phyloP scores from a whole-genome alignment of 2,888 invertebrate genomes.

The Agriopis leucophaearia region DNA sequence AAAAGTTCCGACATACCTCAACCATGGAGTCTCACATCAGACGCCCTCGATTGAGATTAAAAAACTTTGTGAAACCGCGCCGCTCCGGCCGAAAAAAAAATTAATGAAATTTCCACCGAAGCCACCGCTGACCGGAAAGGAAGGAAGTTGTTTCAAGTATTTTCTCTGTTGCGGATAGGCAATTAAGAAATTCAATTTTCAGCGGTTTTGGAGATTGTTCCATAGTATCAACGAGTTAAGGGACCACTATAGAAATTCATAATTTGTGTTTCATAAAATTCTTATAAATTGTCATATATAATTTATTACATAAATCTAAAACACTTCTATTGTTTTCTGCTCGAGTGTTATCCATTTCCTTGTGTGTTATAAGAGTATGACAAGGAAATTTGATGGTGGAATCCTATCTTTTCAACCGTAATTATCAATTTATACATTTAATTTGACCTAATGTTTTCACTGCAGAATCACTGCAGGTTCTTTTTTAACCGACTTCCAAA shows the following conservation, averaged over 20 bases:
- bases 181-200: constrained; percentile 78
- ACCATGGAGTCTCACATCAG: constrained; percentile 37
- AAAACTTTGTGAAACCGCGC: constrained; percentile 72
- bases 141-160: constrained; percentile 73
- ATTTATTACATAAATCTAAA: too few species aligned
- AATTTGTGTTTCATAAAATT: not conserved
- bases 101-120: constrained; percentile 76
- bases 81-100: constrained; percentile 66
- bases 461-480: too few species aligned
- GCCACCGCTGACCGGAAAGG: constrained; percentile 71
- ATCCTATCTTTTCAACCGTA: too few species aligned
- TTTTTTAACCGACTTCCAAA: too few species aligned
- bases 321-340: too few species aligned
- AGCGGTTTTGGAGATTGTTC: constrained; percentile 30
- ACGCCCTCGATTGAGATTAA: constrained; percentile 66
- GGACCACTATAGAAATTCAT: not conserved
- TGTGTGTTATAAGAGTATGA: too few species aligned
- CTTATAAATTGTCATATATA: not conserved
- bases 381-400: too few species aligned
- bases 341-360: too few species aligned
- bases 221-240: constrained; percentile 23
- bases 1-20: constrained; percentile 45
- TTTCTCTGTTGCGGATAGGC: constrained; percentile 71
- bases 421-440: too few species aligned
- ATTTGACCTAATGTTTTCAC: too few species aligned